These are phyloP conservation scores for Cryptophagus acutangulus DNA, from an alignment of 2,888 invertebrate species.

Conservation along the genomic window DNA sequence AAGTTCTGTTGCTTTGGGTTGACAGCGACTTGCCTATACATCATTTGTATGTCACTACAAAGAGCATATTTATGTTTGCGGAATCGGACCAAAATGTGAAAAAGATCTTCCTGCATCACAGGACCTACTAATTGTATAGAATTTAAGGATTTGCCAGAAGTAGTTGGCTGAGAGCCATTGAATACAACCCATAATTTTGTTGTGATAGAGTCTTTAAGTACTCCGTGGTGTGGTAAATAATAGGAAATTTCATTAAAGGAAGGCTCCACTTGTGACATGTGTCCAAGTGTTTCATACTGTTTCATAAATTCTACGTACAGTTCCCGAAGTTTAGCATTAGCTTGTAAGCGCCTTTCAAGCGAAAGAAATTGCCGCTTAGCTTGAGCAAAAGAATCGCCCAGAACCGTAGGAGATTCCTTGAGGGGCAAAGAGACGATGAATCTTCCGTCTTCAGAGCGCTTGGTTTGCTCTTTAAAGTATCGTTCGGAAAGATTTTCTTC, in stretches of 20 bases:
- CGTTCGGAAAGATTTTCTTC: neutral
- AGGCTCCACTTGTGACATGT: constrained; percentile 1
- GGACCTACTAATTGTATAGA: neutral
- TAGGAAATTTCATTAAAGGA: neutral
- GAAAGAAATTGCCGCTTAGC: neutral
- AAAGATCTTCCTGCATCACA: constrained; percentile 1
- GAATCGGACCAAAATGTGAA: neutral
- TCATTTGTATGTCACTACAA: constrained; percentile 2
- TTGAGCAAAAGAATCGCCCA: neutral
- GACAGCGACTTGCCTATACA: constrained; percentile 1
- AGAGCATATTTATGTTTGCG: constrained; percentile 1
- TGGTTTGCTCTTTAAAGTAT: neutral
- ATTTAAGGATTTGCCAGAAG: neutral
- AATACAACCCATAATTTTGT: constrained; percentile 5
- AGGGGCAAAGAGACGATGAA: neutral
- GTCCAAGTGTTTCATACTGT: neutral
- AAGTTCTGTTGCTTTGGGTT: neutral
- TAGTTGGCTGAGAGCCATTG: neutral
- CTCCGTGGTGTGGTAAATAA: constrained; percentile 1
- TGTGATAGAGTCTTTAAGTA: neutral
- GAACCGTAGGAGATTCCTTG: neutral
- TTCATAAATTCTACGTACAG: constrained; percentile 1
- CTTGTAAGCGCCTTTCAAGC: neutral
- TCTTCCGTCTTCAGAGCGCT: neutral
- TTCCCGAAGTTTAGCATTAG: neutral